These are phyloP conservation scores for Columba guinea DNA, from an alignment of 2,797 vertebrate species.

Conservation along the genomic window DNA sequence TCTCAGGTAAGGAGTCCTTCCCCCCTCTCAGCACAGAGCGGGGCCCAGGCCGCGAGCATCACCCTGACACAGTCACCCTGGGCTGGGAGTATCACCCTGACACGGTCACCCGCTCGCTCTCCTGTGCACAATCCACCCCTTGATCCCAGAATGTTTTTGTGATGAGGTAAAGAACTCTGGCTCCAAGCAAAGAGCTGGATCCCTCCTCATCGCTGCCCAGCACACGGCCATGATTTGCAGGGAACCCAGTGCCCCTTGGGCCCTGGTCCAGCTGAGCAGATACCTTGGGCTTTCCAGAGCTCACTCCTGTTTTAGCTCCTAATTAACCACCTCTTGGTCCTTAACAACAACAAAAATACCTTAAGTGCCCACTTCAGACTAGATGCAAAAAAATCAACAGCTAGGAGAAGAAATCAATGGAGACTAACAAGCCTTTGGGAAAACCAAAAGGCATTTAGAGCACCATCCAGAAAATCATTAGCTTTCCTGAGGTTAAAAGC, in stretches of 20 bases:
- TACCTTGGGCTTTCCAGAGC: not conserved
- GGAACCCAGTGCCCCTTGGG: rapidly evolving
- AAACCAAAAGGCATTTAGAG: constrained; percentile 39
- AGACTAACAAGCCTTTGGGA: constrained; percentile 21
- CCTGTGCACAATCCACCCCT: rapidly evolving
- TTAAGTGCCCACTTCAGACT: not conserved
- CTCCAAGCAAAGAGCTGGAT: not conserved
- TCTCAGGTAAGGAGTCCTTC: not conserved
- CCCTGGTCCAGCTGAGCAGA: not conserved
- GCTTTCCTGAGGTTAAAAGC: constrained; percentile 21
- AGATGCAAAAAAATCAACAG: not conserved
- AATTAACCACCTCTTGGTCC: not conserved
- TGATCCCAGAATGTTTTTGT: not conserved
- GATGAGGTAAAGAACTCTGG: not conserved
- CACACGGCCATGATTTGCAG: rapidly evolving
- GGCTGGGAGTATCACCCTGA: too few species aligned
- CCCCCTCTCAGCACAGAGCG: not conserved
- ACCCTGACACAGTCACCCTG: too few species aligned
- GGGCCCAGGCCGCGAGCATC: not conserved
- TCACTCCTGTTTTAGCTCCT: not conserved
- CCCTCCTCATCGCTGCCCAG: not conserved
- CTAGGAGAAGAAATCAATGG: constrained; percentile 13
- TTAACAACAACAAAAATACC: not conserved
- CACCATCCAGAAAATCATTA: constrained; percentile 31
- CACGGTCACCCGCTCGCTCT: not conserved